These are phyloP conservation scores for Glyptemys insculpta DNA, from an alignment of 2,797 vertebrate species.

Conservation along the genomic window DNA sequence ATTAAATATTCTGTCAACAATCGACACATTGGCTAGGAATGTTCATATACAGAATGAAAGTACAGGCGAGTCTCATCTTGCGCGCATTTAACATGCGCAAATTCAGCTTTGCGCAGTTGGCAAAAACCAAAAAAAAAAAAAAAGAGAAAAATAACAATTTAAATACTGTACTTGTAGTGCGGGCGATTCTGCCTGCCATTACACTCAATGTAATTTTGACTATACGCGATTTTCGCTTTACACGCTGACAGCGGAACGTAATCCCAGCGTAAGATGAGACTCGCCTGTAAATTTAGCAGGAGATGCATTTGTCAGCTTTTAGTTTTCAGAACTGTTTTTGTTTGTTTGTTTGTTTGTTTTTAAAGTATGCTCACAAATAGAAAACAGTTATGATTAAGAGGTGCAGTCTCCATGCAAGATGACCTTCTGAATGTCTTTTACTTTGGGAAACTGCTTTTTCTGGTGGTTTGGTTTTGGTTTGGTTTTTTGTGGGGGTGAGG, in stretches of 20 bases:
- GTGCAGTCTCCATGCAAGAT: neutral
- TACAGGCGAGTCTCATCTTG: neutral
- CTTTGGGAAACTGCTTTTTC: neutral
- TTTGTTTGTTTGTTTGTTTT: neutral
- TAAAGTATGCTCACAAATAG: neutral
- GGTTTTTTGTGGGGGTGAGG: too few relatives aligned
- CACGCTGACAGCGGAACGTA: too few relatives aligned
- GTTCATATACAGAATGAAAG: neutral
- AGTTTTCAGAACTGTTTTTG: neutral
- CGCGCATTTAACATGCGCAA: too few relatives aligned
- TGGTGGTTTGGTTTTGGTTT: neutral
- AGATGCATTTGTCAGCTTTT: neutral
- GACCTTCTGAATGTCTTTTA: neutral
- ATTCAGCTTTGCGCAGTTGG: too few relatives aligned
- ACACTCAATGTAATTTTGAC: too few relatives aligned
- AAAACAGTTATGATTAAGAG: neutral
- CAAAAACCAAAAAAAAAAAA: too few relatives aligned
- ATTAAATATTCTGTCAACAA: neutral
- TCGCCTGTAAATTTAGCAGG: neutral
- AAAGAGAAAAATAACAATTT: too few relatives aligned
- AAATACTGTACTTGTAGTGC: too few relatives aligned
- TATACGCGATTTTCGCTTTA: too few relatives aligned
- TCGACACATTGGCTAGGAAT: neutral
- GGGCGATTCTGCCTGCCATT: too few relatives aligned
- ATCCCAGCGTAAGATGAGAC: too few relatives aligned